phyloP scores from a whole-genome alignment of 2,888 invertebrate genomes.

The Drosophila pullipes region DNA sequence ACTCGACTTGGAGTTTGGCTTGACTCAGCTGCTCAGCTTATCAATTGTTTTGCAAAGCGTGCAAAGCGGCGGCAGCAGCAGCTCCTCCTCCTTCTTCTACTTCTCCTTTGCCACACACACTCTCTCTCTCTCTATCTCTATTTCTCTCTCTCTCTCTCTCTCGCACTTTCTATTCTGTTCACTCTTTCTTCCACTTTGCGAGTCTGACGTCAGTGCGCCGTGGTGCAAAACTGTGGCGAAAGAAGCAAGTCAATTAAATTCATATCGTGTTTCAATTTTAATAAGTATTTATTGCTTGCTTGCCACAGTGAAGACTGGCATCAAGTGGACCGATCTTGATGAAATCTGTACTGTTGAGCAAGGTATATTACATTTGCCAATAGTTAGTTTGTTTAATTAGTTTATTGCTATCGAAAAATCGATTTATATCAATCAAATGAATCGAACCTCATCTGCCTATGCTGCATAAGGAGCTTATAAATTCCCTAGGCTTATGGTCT shows the following conservation, averaged over 20 bases:
- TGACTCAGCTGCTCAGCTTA: conserved; percentile 24
- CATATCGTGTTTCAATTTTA: not conserved
- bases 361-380: not conserved
- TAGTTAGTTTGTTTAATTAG: too few relatives aligned
- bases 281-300: not conserved
- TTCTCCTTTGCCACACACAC: not conserved
- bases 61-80: conserved; percentile 5
- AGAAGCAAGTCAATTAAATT: conserved; percentile 31
- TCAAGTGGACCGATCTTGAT: not conserved
- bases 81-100: not conserved
- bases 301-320: conserved; percentile 18
- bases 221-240: conserved; percentile 29
- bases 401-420: not conserved
- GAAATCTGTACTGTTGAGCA: not conserved
- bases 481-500: not conserved
- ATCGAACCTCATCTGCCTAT: not conserved
- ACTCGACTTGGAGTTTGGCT: not conserved
- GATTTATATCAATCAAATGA: not conserved
- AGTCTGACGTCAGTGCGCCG: conserved; percentile 48
- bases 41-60: conserved; percentile 36
- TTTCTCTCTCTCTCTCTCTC: not conserved
- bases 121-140: not conserved
- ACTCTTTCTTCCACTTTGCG: not conserved
- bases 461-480: not conserved
- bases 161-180: not conserved